phyloP scores from a whole-genome alignment of 2,113 vertebrate genomes.

The Gymnogyps californianus region DNA sequence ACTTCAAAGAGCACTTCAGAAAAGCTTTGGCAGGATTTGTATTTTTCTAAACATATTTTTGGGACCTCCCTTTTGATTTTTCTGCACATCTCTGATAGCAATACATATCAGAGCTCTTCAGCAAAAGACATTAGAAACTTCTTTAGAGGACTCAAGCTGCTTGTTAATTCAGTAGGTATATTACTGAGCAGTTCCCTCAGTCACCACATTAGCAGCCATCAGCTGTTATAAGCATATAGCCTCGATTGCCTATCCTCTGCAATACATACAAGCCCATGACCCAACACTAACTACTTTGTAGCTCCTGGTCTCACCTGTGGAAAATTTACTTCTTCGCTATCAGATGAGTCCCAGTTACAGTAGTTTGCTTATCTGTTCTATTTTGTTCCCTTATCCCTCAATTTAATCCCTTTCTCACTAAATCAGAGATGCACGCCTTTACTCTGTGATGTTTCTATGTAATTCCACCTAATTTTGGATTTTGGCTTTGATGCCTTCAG shows the following conservation, averaged over 20 bases:
- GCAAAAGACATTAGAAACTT: not conserved
- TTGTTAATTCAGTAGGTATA: not conserved
- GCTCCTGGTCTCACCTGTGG: not conserved
- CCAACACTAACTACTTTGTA: not conserved
- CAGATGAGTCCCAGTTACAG: not conserved
- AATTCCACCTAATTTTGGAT: not conserved
- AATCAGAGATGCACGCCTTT: not conserved
- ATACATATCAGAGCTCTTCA: not conserved
- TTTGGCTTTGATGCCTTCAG: not conserved
- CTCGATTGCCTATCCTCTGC: not conserved
- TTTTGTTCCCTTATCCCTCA: not conserved
- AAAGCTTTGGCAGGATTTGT: not conserved
- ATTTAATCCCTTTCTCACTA: not conserved
- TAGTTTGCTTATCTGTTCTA: not conserved
- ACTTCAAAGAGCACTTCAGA: constrained; percentile 8
- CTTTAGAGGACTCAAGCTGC: not conserved
- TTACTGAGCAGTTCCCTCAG: not conserved
- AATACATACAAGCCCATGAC: not conserved
- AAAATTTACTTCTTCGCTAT: not conserved
- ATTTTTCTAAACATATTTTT: not conserved
- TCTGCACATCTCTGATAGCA: not conserved
- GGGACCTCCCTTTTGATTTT: not conserved
- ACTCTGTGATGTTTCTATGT: not conserved
- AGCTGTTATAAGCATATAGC: not conserved
- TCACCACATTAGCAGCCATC: not conserved